A percentile compares a stretch with the other conserved stretches of the same genome.
Evolutionary conservation across 2,888 invertebrate genomes (phyloP).

Genomic region (Hirtodrosophila histrioides): DNA sequence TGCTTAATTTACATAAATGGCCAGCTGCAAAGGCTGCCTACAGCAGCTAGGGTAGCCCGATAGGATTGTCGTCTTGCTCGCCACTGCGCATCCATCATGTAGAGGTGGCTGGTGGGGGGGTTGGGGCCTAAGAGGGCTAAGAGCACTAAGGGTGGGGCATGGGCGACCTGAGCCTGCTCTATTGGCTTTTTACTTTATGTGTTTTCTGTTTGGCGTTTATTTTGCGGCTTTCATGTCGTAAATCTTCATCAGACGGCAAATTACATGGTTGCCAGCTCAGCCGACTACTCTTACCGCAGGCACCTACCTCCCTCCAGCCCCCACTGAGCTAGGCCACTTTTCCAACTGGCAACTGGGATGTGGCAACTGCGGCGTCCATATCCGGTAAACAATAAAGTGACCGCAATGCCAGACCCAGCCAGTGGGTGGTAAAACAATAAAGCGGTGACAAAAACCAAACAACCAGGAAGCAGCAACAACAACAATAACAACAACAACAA

Average conservation of each 20-base stretch:
- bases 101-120: constrained; percentile 9
- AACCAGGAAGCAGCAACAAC: constrained; percentile 41
- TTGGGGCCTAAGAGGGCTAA: neutral
- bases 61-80: constrained; percentile 47
- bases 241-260: constrained; percentile 81
- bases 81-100: constrained; percentile 64
- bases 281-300: constrained; percentile 7
- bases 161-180: constrained; percentile 24
- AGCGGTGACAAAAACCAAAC: constrained; percentile 72
- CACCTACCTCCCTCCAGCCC: neutral
- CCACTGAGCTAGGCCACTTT: constrained; percentile 32
- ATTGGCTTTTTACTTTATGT: constrained; percentile 67
- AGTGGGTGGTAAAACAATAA: constrained; percentile 65
- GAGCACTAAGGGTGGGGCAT: too few relatives aligned
- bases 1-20: constrained; percentile 80
- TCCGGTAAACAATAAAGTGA: constrained; percentile 77
- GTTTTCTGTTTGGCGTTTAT: constrained; percentile 71
- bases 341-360: constrained; percentile 35
- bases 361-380: constrained; percentile 56
- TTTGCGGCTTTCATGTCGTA: constrained; percentile 78
- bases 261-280: constrained; percentile 67
- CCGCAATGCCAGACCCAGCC: constrained; percentile 61
- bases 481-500: constrained; percentile 23
- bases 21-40: constrained; percentile 29
- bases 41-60: constrained; percentile 20